Evolutionary conservation across 2,888 invertebrate genomes (phyloP).

Genomic region (Liodrosophila aerea): DNA sequence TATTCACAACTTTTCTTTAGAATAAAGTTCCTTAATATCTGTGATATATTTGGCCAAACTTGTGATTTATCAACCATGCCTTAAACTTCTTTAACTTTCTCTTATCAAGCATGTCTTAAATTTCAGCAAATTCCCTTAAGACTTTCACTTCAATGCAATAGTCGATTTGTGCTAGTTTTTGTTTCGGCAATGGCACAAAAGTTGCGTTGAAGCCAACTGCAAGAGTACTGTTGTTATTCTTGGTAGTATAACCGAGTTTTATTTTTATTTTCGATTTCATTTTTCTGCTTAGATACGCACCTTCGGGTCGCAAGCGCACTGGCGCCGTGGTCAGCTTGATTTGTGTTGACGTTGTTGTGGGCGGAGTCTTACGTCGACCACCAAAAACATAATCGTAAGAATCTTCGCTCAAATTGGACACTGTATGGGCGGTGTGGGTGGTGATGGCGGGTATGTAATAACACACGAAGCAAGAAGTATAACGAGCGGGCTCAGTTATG

Average conservation of each 20-base stretch:
- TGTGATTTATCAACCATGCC: too few species aligned
- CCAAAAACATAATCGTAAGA: constrained; percentile 84
- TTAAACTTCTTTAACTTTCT: too few species aligned
- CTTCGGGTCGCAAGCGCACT: constrained; percentile 82
- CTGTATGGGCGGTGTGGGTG: constrained; percentile 58
- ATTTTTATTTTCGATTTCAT: not conserved
- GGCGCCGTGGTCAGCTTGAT: constrained; percentile 83
- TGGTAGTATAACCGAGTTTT: not conserved
- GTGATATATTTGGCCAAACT: too few species aligned
- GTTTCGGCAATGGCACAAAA: too few species aligned
- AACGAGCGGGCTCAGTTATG: constrained; percentile 47
- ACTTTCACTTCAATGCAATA: too few species aligned
- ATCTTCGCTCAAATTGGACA: constrained; percentile 83
- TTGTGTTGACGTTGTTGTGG: constrained; percentile 81
- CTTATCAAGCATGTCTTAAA: too few species aligned
- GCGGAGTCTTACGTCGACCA: constrained; percentile 83
- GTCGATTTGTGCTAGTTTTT: too few species aligned
- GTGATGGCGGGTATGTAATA: not conserved
- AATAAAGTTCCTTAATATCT: too few species aligned
- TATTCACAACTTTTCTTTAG: too few species aligned
- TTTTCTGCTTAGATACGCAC: constrained; percentile 48
- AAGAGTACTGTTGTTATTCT: not conserved
- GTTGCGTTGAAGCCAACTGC: not conserved
- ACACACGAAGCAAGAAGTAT: constrained; percentile 37
- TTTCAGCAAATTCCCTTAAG: too few species aligned